phyloP scores from a whole-genome alignment of 2,797 vertebrate species.

The Tenualosa ilisha region DNA sequence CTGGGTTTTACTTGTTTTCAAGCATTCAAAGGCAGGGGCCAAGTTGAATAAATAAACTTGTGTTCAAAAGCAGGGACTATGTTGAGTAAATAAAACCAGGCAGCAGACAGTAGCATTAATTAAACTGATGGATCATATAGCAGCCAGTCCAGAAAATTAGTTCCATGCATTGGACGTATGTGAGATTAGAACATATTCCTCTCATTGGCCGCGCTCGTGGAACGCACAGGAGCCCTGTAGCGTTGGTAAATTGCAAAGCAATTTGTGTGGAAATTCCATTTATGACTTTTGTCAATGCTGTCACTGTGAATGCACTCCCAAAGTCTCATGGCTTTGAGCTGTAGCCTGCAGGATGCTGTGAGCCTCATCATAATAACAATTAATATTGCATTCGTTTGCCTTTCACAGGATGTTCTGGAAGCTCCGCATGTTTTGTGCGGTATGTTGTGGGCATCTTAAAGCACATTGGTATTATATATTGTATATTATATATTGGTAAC shows the following conservation, averaged over 20 bases:
- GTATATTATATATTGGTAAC: not conserved
- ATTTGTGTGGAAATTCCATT: slow-evolving; percentile 23
- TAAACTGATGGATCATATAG: slow-evolving; percentile 22
- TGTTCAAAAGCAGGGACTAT: not conserved
- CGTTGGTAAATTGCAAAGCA: not conserved
- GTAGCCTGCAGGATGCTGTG: not conserved
- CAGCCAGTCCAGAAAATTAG: not conserved
- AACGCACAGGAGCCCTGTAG: slow-evolving; percentile 1
- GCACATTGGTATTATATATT: not conserved
- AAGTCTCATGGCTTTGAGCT: not conserved
- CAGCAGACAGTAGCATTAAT: slow-evolving; percentile 17
- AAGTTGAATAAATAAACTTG: slow-evolving; percentile 5
- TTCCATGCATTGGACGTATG: slow-evolving; percentile 3
- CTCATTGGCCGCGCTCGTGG: not conserved
- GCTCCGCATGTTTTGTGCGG: not conserved
- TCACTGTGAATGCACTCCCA: not conserved
- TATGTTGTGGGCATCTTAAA: not conserved
- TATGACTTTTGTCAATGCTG: slow-evolving; percentile 15
- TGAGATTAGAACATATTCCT: not conserved
- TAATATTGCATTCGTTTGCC: slow-evolving; percentile 7
- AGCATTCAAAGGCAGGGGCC: not conserved
- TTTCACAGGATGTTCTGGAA: not conserved
- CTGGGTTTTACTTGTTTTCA: not conserved
- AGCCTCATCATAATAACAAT: slow-evolving; percentile 24
- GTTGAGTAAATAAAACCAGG: slow-evolving; percentile 5